Evolutionary conservation across 2,888 invertebrate species (phyloP).

Genomic region (Chelonus formosanus): DNA sequence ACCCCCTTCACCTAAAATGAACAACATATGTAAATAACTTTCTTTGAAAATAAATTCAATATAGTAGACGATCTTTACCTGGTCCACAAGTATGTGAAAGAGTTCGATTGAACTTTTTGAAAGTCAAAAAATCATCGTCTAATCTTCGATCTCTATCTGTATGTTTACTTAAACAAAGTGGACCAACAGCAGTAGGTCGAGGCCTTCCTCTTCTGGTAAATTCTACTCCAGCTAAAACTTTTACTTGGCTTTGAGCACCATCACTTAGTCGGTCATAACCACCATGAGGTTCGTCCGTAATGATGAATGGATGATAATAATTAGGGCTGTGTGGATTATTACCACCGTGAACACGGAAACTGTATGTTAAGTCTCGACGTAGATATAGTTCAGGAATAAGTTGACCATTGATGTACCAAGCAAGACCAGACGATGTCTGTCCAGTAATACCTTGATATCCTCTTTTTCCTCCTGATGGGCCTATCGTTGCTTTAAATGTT

Average conservation of each 20-base stretch:
- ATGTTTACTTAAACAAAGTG: constrained; percentile 79
- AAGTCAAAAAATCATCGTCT: constrained; percentile 80
- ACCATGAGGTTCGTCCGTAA: constrained; percentile 85
- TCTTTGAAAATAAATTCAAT: not conserved
- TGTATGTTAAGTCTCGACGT: constrained; percentile 84
- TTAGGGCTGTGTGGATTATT: constrained; percentile 87
- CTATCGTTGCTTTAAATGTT: constrained; percentile 82
- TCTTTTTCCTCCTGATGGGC: constrained; percentile 82
- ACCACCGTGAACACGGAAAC: constrained; percentile 83
- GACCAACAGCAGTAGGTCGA: constrained; percentile 81
- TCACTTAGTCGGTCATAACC: constrained; percentile 81
- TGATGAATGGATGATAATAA: constrained; percentile 88
- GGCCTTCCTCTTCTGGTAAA: constrained; percentile 84
- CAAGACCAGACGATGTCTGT: constrained; percentile 77
- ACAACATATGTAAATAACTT: not conserved
- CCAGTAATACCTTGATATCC: constrained; percentile 81
- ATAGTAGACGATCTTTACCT: constrained; percentile 50
- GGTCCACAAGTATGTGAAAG: constrained; percentile 76
- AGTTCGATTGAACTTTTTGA: constrained; percentile 85
- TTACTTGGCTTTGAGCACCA: constrained; percentile 74
- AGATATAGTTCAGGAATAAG: constrained; percentile 88
- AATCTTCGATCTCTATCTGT: constrained; percentile 77
- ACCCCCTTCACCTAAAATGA: constrained; percentile 72
- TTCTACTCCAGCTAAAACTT: constrained; percentile 83
- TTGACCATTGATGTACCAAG: constrained; percentile 94